Conservation (phyloP, 2,113 vertebrate genomes). For the Paratilapia polleni region DNA sequence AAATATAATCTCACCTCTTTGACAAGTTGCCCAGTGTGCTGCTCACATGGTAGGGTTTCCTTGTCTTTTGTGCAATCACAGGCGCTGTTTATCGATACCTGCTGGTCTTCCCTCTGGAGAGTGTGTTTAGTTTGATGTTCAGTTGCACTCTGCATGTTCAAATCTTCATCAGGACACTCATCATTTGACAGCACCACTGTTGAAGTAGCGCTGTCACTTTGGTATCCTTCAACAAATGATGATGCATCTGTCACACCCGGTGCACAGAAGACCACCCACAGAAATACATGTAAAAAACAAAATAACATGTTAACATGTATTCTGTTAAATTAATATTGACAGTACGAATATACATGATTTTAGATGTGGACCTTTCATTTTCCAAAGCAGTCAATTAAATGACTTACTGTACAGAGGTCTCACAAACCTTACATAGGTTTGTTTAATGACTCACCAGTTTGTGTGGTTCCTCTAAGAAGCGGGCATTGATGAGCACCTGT, state of each 20-base stretch:
- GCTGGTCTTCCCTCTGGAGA: conserved; percentile 82
- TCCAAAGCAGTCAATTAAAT: background rate
- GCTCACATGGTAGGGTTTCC: conserved; percentile 54
- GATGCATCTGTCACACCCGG: conserved; percentile 11
- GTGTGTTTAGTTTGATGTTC: conserved; percentile 80
- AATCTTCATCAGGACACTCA: background rate
- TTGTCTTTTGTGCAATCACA: background rate
- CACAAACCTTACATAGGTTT: too few relatives aligned
- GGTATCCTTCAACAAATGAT: conserved; percentile 65
- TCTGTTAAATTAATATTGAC: background rate
- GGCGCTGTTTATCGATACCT: conserved; percentile 77
- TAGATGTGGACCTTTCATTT: background rate
- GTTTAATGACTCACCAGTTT: conserved; percentile 23
- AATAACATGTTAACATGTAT: background rate
- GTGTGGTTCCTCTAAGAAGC: background rate
- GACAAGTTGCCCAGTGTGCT: conserved; percentile 83
- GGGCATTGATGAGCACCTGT: background rate
- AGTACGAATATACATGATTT: background rate
- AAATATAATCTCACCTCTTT: conserved; percentile 85
- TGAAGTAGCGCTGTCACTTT: conserved; percentile 68
- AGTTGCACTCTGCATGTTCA: background rate
- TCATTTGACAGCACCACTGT: conserved; percentile 35
- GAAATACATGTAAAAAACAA: background rate
- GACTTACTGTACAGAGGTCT: background rate
- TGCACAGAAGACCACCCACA: background rate